Evolutionary conservation across 2,113 vertebrate genomes (phyloP).

Genomic region (Burhinus oedicnemus): DNA sequence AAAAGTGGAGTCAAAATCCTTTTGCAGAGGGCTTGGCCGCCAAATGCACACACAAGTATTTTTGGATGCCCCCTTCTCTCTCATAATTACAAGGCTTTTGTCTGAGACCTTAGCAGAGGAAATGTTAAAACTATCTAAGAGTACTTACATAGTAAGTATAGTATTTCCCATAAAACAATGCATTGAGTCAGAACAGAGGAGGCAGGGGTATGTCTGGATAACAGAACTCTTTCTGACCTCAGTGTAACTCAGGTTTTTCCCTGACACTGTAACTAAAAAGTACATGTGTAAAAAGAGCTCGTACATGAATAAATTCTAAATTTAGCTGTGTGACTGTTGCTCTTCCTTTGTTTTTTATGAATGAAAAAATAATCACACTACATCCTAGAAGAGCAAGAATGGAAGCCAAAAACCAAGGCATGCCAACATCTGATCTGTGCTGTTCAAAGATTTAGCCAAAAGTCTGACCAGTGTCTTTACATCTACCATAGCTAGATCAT

Average conservation of each 20-base stretch:
- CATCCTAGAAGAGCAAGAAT: not conserved
- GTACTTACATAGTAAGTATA: not conserved
- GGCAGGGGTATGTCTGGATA: not conserved
- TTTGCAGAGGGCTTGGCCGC: not conserved
- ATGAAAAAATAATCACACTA: conserved; percentile 7
- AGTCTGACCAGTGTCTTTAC: not conserved
- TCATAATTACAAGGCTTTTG: not conserved
- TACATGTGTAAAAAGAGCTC: not conserved
- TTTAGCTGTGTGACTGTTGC: not conserved
- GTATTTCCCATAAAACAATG: conserved; percentile 3
- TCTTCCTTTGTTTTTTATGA: not conserved
- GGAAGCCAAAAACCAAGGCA: not conserved
- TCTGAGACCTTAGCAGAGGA: not conserved
- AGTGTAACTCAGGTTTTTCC: not conserved
- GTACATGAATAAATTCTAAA: not conserved
- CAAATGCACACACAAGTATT: not conserved
- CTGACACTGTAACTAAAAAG: not conserved
- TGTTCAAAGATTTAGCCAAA: not conserved
- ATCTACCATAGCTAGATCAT: not conserved
- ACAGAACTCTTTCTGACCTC: not conserved
- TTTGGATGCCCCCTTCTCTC: not conserved
- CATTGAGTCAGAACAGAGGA: not conserved
- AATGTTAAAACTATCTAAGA: not conserved
- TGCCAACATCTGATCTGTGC: not conserved
- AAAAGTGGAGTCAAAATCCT: not conserved